These are phyloP conservation scores for Corvus hawaiiensis DNA, from an alignment of 2,113 vertebrate species.

Conservation along the genomic window DNA sequence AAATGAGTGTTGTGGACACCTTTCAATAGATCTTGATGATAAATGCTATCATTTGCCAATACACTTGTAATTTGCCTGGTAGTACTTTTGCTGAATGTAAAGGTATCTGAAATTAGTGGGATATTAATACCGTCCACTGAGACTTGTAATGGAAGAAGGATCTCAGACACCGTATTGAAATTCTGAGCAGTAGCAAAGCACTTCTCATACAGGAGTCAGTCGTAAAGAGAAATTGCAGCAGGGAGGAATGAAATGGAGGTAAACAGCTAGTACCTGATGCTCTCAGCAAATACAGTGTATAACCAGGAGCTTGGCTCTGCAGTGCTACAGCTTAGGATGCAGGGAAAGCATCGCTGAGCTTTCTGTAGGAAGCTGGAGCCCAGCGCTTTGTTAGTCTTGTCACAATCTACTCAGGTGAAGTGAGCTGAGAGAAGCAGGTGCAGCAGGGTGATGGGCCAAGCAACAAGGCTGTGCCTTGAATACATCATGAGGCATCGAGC, in stretches of 20 bases:
- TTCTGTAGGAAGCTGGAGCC: not conserved
- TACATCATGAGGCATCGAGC: conserved; percentile 31
- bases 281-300: not conserved
- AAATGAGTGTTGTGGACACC: not conserved
- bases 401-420: conserved; percentile 57
- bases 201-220: not conserved
- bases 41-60: not conserved
- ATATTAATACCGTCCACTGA: not conserved
- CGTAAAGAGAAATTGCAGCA: not conserved
- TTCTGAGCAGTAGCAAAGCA: not conserved
- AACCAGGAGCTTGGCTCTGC: not conserved
- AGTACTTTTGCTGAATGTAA: not conserved
- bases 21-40: not conserved
- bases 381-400: conserved; percentile 36
- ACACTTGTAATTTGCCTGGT: not conserved
- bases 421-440: conserved; percentile 51
- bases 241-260: not conserved
- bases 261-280: not conserved
- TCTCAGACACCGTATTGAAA: not conserved
- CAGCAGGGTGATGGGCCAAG: conserved; percentile 44
- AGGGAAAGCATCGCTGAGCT: not conserved
- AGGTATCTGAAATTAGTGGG: not conserved
- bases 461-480: conserved; percentile 27
- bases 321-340: not conserved
- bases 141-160: not conserved